Evolutionary conservation across 2,797 vertebrate genomes (phyloP), one percentile per base, ranked within the genome.

Genomic region (Megaceryle alcyon): DNA sequence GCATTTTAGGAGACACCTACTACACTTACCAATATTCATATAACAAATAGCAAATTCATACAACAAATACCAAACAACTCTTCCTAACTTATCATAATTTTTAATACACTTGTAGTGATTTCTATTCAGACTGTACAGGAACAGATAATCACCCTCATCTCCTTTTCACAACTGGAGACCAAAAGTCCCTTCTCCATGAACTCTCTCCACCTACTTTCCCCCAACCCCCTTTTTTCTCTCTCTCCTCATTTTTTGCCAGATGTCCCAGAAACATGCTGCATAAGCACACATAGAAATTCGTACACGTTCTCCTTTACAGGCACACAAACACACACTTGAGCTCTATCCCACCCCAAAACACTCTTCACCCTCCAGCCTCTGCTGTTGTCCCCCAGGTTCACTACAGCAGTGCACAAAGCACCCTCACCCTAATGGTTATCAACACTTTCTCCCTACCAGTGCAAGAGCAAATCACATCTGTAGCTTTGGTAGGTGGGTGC

Each of bases 321-420:
- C 1, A 1, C 49, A 57, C 2, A 6, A 56, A n/a, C 10, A n/a
- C 2, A 4, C 18, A 6, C 7, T 49, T 46, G 11, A n/a, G 59
- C 53, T 69, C 41, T 29, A 1, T 21, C 56, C 56, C 26, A 44
- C 7, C 12, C 4, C 0, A 3, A 28, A 4, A 12, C 43, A 7
- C 12, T 21, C 39, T 4, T n/a, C 33, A 14, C 19, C 23, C 39
- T 2, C 44, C 9, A 56, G 21, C 46, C 20, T 5, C 8, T 2
- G 43, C 56, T 51, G 3, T 26, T 59, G 60, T 49, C 43, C n/a
- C 64, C 43, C 61, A 48, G 33, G 17, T 23, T 28, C 81, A 25
- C 46, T 25, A 37, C 10, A 20, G 73, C 39, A n/a, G 23, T 4
- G 18, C 69, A 54, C 3, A 0, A 49, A 83, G 26, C 28, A 46